Evolutionary conservation across 2,797 vertebrate genomes (phyloP), one percentile per base, ranked within the genome.

Genomic region (Pangasius mekongensis): DNA sequence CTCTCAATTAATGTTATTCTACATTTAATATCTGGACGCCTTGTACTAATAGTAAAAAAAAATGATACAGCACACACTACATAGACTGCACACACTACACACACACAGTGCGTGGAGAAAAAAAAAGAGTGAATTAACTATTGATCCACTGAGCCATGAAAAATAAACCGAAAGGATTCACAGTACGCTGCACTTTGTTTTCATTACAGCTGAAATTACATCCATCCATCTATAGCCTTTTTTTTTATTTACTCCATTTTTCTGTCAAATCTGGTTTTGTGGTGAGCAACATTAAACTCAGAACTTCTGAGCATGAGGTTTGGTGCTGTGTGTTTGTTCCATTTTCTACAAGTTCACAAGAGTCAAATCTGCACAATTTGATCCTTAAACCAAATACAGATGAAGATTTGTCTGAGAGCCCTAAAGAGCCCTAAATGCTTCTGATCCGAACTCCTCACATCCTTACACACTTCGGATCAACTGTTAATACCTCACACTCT

Each of bases 31-130:
- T 11, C 20, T 74, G 3, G 2, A 43, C 4, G 27, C 22, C 39
- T 74, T 74, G 39, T 43, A 67, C 66, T 74, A 74, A 24, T 47
- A 43, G 18, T 39, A 67, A 6, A 20, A 16, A 20, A 16, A 69
- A 2, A 39, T 2, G 2, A 20, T 9, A 20, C 22, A 43, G 14
- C n/a, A 67, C 64, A 71, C 66, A 73, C 20, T 9, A 73, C 36
- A 73, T 43, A 22, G 20, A 73, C 3, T 74, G 87, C 71, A 43
- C 86, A 87, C 78, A 89, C 84, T 74, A 36, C 43, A 54, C 43
- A 54, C 82, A 77, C 84, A 89, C 24, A 89, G n/a, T 33, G 66
- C 2, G 13, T 18, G 18, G 5, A 5, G 2, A 36, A 7, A 9
- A 36, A 33, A 62, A 11, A n/a, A 43, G 8, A 67, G 60, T n/a